phyloP scores from a whole-genome alignment of 2,888 invertebrate species.

The Watsonalla binaria region DNA sequence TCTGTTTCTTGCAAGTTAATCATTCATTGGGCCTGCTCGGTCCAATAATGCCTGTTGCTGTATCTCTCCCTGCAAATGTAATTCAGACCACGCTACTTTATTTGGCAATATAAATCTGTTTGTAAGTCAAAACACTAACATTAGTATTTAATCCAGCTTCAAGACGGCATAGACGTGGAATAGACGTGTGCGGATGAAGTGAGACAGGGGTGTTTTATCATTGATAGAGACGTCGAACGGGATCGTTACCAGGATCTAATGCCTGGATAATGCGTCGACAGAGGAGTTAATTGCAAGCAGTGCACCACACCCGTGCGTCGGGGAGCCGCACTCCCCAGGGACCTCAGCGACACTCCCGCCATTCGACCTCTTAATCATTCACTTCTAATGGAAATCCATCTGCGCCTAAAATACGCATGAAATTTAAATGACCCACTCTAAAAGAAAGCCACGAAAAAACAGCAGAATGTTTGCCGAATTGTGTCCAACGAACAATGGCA shows the following conservation, averaged over 20 bases:
- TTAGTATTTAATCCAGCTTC: no score
- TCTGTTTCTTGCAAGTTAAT: neutral
- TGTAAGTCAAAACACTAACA: no score
- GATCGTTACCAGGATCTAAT: slow-evolving; percentile 40
- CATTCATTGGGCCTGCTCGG: neutral
- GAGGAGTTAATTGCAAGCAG: slow-evolving; percentile 73
- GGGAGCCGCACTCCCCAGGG: slow-evolving; percentile 46
- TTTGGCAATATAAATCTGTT: no score
- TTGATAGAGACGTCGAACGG: slow-evolving; percentile 25
- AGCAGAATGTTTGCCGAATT: slow-evolving; percentile 63
- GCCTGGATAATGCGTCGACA: slow-evolving; percentile 64
- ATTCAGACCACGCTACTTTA: no score
- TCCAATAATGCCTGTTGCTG: neutral
- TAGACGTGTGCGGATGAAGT: neutral
- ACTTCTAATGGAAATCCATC: slow-evolving; percentile 69
- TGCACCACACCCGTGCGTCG: slow-evolving; percentile 58
- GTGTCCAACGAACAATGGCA: slow-evolving; percentile 61
- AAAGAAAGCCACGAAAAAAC: slow-evolving; percentile 44
- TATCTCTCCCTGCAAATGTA: no score
- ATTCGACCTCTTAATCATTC: slow-evolving; percentile 67
- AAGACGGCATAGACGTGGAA: no score
- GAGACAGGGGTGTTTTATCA: slow-evolving; percentile 13
- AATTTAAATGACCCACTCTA: slow-evolving; percentile 68
- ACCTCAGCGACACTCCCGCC: slow-evolving; percentile 33
- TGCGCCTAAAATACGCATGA: slow-evolving; percentile 66